phyloP scores from a whole-genome alignment of 2,888 invertebrate genomes.

The Clitarchus hookeri region DNA sequence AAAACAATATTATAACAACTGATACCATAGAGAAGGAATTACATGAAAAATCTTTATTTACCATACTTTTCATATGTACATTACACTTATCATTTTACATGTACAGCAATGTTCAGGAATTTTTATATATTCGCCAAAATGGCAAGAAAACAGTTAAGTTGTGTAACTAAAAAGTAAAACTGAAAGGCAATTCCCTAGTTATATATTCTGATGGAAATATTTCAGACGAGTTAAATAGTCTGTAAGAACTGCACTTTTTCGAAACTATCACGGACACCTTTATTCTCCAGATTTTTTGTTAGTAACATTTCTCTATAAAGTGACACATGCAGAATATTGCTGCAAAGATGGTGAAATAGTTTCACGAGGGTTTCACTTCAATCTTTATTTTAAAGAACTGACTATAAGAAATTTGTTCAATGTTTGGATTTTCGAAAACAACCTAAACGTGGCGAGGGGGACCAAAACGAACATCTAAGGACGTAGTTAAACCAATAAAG shows the following conservation, averaged over 20 bases:
- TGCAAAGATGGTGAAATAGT: no score
- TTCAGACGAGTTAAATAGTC: not conserved
- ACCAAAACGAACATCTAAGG: no score
- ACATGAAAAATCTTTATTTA: conserved; percentile 25
- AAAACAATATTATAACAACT: no score
- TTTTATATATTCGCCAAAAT: not conserved
- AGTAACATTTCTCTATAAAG: no score
- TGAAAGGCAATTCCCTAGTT: not conserved
- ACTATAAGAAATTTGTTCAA: no score
- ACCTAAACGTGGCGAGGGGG: no score
- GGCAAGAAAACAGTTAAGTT: no score
- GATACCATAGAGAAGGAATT: not conserved
- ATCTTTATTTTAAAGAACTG: no score
- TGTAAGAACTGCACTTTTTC: not conserved
- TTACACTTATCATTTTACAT: conserved; percentile 16
- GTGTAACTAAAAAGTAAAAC: not conserved
- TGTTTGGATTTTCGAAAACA: no score
- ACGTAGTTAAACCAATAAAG: no score
- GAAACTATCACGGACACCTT: not conserved
- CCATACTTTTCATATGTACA: conserved; percentile 23
- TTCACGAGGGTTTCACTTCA: no score
- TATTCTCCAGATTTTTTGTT: not conserved
- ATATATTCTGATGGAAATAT: not conserved
- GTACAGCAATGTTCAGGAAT: conserved; percentile 11
- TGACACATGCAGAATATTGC: no score